Base-by-base conservation (phyloP, 2,888 invertebrate species). In the Hirudinaria manillensis region DNA sequence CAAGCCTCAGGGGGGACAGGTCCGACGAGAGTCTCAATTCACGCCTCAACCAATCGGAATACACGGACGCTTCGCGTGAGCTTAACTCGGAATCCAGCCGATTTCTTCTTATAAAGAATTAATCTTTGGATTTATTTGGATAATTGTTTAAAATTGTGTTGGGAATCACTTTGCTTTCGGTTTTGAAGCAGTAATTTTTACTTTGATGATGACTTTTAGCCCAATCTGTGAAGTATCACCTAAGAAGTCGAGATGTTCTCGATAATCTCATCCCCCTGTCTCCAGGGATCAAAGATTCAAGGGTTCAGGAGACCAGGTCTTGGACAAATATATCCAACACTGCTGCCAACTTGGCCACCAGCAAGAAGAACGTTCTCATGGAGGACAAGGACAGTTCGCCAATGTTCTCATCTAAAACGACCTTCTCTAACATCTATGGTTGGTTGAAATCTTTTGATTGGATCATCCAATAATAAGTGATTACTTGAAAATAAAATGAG, bases 1-100 rank as follows among this genome's bases (percentile, higher is more conserved):
- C 89, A 56, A 78, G 81, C 55, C 79, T 83, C 36, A 75, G 78
- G 29, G 77, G 45, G 45, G 45, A 45, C 45, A 45, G 45, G 45
- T 45, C 45, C 10, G 45, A 77, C 27, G 70, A 74, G 2, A 65
- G 66, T 19, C n/a, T 27, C 53, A 45, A 2, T n/a, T 45, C 45
- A 10, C 45, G 45, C 10, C 45, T 45, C 45, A 45, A 65, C 10
- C 65, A 21, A 10, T 27, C 24, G 2, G 32, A 13, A 16, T 45
- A 32, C 16, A 45, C 36, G 27, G 24, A 68, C 45, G 68, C 68
- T 38, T 68, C 68, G 19, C 16, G 68, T 21, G 45, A 68, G 68
- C 29, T 38, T 68, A 27, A 66, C 24, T 36, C 24, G n/a, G 68
- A 24, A 68, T 19, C 68, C 13, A 27, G 19, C 45, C 16, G 27